A percentile compares a stretch with the other conserved stretches of the same genome.
These are phyloP conservation scores for Lucinisca nassula DNA, from an alignment of 2,888 invertebrate species.

Conservation along the genomic window DNA sequence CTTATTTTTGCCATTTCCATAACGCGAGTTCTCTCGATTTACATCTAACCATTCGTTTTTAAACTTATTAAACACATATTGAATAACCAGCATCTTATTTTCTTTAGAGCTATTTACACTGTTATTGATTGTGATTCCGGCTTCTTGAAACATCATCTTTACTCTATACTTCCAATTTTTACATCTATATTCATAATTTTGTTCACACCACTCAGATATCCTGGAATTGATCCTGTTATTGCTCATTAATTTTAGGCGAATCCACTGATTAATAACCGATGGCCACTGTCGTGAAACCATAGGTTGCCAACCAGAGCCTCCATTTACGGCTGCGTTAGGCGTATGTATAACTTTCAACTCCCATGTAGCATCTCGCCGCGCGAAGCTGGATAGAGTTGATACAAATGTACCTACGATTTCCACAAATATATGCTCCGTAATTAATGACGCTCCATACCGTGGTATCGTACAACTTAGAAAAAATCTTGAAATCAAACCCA, in stretches of 20 bases:
- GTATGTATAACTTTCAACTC: not conserved
- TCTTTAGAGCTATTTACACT: too few relatives aligned
- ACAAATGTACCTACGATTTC: not conserved
- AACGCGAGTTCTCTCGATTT: too few relatives aligned
- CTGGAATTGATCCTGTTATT: not conserved
- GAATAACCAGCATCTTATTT: too few relatives aligned
- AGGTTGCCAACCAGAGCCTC: not conserved
- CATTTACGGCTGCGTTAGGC: not conserved
- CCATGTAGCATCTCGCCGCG: not conserved
- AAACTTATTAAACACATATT: too few relatives aligned
- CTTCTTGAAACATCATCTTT: not conserved
- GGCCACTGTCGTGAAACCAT: not conserved
- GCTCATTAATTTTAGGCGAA: not conserved
- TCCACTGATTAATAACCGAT: not conserved
- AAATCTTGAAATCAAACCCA: not conserved
- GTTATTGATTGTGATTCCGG: too few relatives aligned
- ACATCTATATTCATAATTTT: not conserved
- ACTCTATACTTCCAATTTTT: not conserved
- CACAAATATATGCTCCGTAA: slow-evolving; percentile 26
- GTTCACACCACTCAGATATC: not conserved
- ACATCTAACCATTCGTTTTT: too few relatives aligned
- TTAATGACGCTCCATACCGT: slow-evolving; percentile 9
- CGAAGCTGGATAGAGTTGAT: slow-evolving; percentile 21
- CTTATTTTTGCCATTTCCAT: too few relatives aligned
- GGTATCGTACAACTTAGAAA: not conserved